phyloP scores from a whole-genome alignment of 2,888 invertebrate genomes.

The Morinoia aosen region DNA sequence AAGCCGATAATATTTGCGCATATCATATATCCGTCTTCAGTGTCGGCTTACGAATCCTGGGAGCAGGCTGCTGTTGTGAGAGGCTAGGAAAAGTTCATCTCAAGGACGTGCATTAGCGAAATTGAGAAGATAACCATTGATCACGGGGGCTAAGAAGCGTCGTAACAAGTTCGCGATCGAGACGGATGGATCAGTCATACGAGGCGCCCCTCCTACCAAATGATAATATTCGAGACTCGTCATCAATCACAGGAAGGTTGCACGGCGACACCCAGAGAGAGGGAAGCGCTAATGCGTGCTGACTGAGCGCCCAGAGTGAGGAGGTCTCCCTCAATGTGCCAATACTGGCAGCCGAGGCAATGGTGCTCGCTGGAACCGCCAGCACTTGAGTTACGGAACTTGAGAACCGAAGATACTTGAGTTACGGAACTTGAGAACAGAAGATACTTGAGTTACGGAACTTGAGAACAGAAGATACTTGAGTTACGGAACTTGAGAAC shows the following conservation, averaged over 20 bases:
- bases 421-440: no score
- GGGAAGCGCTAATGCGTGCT: slow-evolving; percentile 27
- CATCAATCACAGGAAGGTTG: slow-evolving; percentile 27
- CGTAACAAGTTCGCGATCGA: slow-evolving; percentile 26
- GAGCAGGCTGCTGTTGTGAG: background rate
- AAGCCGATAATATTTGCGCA: background rate
- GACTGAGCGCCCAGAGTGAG: background rate
- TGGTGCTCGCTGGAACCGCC: background rate
- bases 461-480: no score
- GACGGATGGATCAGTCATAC: slow-evolving; percentile 26
- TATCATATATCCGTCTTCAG: background rate
- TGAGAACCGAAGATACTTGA: no score
- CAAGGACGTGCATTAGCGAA: slow-evolving; percentile 26
- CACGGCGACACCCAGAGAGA: slow-evolving; percentile 34
- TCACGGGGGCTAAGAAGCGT: slow-evolving; percentile 36
- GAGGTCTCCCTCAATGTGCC: background rate
- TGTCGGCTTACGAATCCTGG: background rate
- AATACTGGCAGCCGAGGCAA: background rate
- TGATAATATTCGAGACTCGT: slow-evolving; percentile 36
- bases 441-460: no score
- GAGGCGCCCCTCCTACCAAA: background rate
- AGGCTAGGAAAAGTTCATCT: background rate
- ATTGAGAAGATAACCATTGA: slow-evolving; percentile 51
- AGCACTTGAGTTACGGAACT: background rate
- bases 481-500: no score